Base-by-base conservation (phyloP, 1,140 invertebrate species). In the Penaeus chinensis region DNA sequence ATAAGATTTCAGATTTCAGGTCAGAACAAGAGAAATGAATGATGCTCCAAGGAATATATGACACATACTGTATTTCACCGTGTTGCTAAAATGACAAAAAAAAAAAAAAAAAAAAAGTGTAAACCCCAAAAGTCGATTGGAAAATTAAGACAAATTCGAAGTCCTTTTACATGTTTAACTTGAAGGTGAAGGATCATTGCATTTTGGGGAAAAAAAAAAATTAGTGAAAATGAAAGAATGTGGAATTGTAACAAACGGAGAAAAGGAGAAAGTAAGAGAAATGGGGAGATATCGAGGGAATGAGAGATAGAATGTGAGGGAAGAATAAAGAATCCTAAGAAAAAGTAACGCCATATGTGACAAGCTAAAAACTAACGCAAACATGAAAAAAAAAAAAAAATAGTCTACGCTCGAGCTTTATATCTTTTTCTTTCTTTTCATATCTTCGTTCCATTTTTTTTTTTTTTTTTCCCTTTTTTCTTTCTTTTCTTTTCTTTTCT, bases 181-280 rank as follows among this genome's bases (percentile, higher is more conserved):
- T 37, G 69, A 69, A 20, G 22, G 19, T 37, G 27, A 27, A 76
- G 71, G 54, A 32, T 63, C 22, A 77, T 11, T 24, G 60, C n/a
- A 54, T 37, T 32, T 7, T 61, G 22, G 24, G 8, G 61, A 42
- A 18, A 83, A 71, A 18, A 24, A n/a, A 71, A 47, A n/a, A 8
- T 13, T 5, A 20, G 1, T 18, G 47, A 76, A 71, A 71, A n/a
- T 47, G 66, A 71, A 66, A 71, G 65, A 71, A 37, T 60, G 82
- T 71, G 65, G 71, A 22, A n/a, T n/a, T 42, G 82, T 60, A 22
- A 83, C 37, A 71, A 27, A 83, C 47, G 32, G 79, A 81, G 42
- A 27, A 16, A 22, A 32, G 2, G 54, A 81, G 79, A 18, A 47
- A 62, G 24, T 16, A 32, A 62, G 79, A 4, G 60, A 81, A 60